These are phyloP conservation scores for Agrilus cyanescens DNA, from an alignment of 2,888 invertebrate species.

Conservation along the genomic window DNA sequence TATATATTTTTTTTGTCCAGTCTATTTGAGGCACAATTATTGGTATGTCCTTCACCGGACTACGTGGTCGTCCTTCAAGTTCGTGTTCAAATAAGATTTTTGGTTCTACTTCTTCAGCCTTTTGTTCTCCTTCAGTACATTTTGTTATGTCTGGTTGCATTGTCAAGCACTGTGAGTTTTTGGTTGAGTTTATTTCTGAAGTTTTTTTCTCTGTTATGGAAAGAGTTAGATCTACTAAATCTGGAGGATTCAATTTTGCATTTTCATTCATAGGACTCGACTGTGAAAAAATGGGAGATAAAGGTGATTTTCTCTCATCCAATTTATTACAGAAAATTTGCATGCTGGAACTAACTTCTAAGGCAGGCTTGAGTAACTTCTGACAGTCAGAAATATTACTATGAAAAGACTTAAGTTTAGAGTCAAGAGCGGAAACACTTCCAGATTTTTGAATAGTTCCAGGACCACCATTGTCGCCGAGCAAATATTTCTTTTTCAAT, in stretches of 20 bases:
- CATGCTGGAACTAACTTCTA: conserved; percentile 55
- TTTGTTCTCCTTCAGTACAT: conserved; percentile 1
- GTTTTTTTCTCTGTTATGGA: conserved; percentile 7
- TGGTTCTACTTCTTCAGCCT: conserved; percentile 1
- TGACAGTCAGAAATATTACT: conserved; percentile 82
- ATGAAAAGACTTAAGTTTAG: conserved; percentile 71
- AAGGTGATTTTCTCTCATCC: conserved; percentile 31
- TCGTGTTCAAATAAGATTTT: conserved; percentile 25
- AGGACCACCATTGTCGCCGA: conserved; percentile 55
- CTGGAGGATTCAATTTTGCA: conserved; percentile 5
- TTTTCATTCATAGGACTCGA: conserved; percentile 6
- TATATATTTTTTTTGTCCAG: conserved; percentile 39
- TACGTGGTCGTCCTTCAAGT: conserved; percentile 41
- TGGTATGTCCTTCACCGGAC: conserved; percentile 51
- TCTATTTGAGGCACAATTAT: conserved; percentile 52
- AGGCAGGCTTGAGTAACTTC: conserved; percentile 68
- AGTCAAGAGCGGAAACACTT: conserved; percentile 73
- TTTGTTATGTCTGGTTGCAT: conserved; percentile 13
- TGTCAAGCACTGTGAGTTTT: conserved; percentile 10
- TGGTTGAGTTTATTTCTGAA: conserved; percentile 5
- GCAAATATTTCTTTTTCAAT: conserved; percentile 71
- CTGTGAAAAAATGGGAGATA: conserved; percentile 24
- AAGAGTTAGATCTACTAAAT: conserved; percentile 2
- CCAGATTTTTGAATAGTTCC: conserved; percentile 70
- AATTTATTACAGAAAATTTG: conserved; percentile 48